Evolutionary conservation across 2,888 invertebrate species (phyloP), one percentile per base, ranked within the genome.

Genomic region (Byasa hedistus): DNA sequence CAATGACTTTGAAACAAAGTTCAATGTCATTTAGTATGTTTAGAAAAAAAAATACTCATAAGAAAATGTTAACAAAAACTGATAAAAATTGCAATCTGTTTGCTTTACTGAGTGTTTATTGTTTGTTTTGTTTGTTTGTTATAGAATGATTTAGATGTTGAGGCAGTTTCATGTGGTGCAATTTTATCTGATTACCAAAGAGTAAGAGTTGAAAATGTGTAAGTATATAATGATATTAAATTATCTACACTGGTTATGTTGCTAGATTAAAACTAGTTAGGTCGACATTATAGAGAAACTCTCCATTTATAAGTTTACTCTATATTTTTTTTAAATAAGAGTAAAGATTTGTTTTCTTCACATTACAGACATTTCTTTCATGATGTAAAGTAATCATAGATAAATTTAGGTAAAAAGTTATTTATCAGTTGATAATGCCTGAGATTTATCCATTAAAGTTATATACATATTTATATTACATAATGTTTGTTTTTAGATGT

Each of bases 111-210:
- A 8, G 19, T 52, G 57, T 64, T 48, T 5, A 48, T 48, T 48
- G 48, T 48, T 48, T 48, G n/a, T 48, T 66, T 36, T 68, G 2
- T 69, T 69, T 64, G 19, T 32, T 72, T 78, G 77, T 92, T 92
- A 75, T 79, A 95, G 94, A 92, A 94, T 79, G 94, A 94, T 83
- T 91, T 96, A 75, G 92, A 94, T 76, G 93, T 98, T 82, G 97
- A 98, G 82, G 99, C 97, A 65, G 98, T 99, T 57, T 96, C 99
- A 69, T 98, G 97, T 73, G 99, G 99, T 73, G 99, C 99, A 72
- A 99, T 99, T 83, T 93, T 99, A 76, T 99, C 99, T 69, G 98
- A 98, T 91, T 99, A 99, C 93, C 99, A 99, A 93, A 95, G 99
- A 89, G 94, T 98, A 79, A 94, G 99, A 79, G 98, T 99, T 72